Percentiles rank a stretch among this genome's conserved stretches.
phyloP scores from a whole-genome alignment of 1,140 invertebrate species.

The Drosophila miranda region DNA sequence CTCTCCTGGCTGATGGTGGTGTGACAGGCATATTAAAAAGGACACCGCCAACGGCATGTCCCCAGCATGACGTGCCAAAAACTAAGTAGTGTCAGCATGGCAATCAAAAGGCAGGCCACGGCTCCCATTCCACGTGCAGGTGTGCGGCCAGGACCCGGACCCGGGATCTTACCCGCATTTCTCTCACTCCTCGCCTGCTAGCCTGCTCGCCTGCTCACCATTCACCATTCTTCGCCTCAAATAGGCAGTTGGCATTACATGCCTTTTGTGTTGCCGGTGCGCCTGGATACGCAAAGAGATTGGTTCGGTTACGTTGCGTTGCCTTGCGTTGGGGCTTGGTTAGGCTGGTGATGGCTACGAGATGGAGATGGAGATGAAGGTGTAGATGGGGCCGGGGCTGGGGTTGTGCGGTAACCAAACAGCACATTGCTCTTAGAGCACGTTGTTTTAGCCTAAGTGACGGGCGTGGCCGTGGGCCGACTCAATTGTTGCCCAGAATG shows the following conservation, averaged over 20 bases:
- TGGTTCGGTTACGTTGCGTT: conserved; percentile 39
- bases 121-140: conserved; percentile 50
- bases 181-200: no score
- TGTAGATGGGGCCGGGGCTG: not conserved
- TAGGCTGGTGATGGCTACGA: not conserved
- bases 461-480: conserved; percentile 50
- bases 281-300: conserved; percentile 48
- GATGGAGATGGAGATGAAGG: not conserved
- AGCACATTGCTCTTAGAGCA: conserved; percentile 76
- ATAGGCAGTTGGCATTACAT: conserved; percentile 80
- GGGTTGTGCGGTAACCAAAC: conserved; percentile 51
- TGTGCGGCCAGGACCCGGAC: conserved; percentile 34
- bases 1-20: conserved; percentile 56
- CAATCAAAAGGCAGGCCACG: conserved; percentile 69
- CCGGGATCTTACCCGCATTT: not conserved
- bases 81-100: conserved; percentile 76
- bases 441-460: conserved; percentile 75
- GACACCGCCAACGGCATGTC: conserved; percentile 60
- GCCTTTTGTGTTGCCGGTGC: conserved; percentile 60
- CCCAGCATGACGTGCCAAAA: conserved; percentile 70
- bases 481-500: conserved; percentile 32
- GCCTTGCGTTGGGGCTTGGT: conserved; percentile 10
- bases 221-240: conserved; percentile 16
- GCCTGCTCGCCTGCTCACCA: not conserved
- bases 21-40: conserved; percentile 79